Conservation (phyloP, 2,888 invertebrate genomes). For the Xestia xanthographa region DNA sequence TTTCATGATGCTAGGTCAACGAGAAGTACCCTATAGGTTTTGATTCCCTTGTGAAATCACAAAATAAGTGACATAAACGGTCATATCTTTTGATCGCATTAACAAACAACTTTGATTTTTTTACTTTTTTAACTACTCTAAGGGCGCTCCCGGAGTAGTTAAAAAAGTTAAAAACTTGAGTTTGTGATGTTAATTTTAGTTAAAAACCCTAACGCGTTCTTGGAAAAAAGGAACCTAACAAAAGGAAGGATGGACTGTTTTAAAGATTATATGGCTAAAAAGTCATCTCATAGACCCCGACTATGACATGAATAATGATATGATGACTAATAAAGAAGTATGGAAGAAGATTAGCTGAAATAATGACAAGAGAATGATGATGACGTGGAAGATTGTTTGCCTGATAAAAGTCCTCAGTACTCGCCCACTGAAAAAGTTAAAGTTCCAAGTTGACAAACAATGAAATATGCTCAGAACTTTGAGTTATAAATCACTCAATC, state of each 20-base stretch:
- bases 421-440: slow-evolving; percentile 7
- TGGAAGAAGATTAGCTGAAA: neutral
- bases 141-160: too few species aligned
- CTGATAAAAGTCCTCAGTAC: slow-evolving; percentile 6
- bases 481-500: slow-evolving; percentile 32
- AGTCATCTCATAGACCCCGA: neutral
- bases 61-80: too few species aligned
- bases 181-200: too few species aligned
- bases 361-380: neutral
- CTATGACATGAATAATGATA: neutral
- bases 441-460: slow-evolving; percentile 42
- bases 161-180: too few species aligned
- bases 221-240: too few species aligned
- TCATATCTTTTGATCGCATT: too few species aligned
- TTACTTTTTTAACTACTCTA: too few species aligned
- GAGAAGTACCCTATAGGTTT: too few species aligned
- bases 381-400: slow-evolving; percentile 1
- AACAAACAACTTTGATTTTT: too few species aligned
- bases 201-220: too few species aligned
- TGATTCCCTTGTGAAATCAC: too few species aligned
- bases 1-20: too few species aligned
- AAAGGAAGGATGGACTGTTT: neutral
- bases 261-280: neutral
- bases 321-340: neutral
- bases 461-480: slow-evolving; percentile 41